Evolutionary conservation across 2,888 invertebrate genomes (phyloP).

Genomic region (Timema podura): DNA sequence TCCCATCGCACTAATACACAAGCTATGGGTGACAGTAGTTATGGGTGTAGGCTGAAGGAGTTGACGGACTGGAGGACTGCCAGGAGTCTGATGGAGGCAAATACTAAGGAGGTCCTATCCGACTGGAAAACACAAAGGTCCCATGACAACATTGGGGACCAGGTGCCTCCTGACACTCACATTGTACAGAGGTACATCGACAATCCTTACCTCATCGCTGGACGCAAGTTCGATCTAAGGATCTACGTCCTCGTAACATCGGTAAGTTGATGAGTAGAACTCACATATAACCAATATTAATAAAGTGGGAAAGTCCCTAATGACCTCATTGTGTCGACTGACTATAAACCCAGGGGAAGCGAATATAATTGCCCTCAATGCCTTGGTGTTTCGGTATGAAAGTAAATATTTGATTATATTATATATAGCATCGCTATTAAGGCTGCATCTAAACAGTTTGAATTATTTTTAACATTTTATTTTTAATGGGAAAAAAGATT

Average conservation of each 20-base stretch:
- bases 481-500: too few relatives aligned
- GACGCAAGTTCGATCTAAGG: conserved; percentile 59
- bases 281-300: background rate
- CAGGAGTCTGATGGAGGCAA: background rate
- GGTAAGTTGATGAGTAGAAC: conserved; percentile 39
- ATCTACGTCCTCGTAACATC: conserved; percentile 58
- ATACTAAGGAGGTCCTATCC: background rate
- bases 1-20: background rate
- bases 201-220: conserved; percentile 56
- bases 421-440: too few relatives aligned
- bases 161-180: conserved; percentile 41
- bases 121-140: conserved; percentile 21
- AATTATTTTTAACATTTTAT: too few relatives aligned
- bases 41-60: conserved; percentile 8
- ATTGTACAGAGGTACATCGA: conserved; percentile 57
- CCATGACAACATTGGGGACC: conserved; percentile 18
- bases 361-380: too few relatives aligned
- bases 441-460: too few relatives aligned
- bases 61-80: background rate
- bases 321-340: too few relatives aligned
- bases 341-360: too few relatives aligned
- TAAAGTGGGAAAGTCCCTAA: too few relatives aligned
- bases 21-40: background rate
- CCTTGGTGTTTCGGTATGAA: too few relatives aligned
- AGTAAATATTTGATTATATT: too few relatives aligned